phyloP scores from a whole-genome alignment of 2,113 vertebrate species.

The Solea senegalensis region DNA sequence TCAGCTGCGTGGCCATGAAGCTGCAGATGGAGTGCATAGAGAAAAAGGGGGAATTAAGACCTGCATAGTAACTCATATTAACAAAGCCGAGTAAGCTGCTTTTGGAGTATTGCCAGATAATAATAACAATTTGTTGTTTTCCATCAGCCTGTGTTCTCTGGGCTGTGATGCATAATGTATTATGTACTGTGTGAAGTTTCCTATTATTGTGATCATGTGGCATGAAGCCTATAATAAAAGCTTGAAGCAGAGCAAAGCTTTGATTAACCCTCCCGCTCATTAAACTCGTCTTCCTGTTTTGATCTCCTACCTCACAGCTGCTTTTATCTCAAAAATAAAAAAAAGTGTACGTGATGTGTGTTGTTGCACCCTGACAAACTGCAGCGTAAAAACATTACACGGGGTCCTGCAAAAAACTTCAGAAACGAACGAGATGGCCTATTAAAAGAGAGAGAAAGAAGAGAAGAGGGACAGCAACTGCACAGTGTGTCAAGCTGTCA shows the following conservation, averaged over 20 bases:
- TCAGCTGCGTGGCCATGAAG: constrained; percentile 46
- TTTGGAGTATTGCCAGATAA: constrained; percentile 66
- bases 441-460: constrained; percentile 2
- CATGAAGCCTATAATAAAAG: constrained; percentile 66
- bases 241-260: constrained; percentile 38
- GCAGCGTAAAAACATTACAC: background rate
- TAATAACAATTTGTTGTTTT: constrained; percentile 63
- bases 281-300: background rate
- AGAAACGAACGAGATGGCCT: background rate
- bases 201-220: constrained; percentile 69
- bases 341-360: background rate
- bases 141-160: constrained; percentile 49
- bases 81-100: constrained; percentile 55
- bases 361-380: background rate
- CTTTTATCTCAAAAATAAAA: too few relatives aligned
- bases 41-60: constrained; percentile 34
- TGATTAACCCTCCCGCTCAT: constrained; percentile 58
- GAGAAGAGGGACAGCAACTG: background rate
- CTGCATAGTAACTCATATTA: constrained; percentile 48
- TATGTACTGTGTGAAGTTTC: constrained; percentile 56
- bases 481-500: constrained; percentile 18
- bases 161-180: constrained; percentile 63
- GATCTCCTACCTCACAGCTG: constrained; percentile 1
- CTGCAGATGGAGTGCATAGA: constrained; percentile 29
- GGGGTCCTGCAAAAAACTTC: background rate